Evolutionary conservation across 2,113 vertebrate species (phyloP).

Genomic region (Erinaceus europaeus): DNA sequence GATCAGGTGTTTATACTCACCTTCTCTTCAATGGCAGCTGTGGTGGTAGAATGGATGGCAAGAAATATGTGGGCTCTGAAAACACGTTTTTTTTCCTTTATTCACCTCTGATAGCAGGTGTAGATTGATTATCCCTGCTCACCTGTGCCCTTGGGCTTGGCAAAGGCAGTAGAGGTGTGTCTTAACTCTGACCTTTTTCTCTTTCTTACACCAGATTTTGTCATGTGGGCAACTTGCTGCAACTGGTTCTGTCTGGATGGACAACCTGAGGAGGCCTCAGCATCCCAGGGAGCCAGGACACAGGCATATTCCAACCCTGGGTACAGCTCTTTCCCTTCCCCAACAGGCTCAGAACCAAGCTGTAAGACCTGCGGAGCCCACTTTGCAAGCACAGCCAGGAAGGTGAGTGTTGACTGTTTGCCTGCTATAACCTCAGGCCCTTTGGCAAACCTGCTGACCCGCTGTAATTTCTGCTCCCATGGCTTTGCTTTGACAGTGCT

Average conservation of each 20-base stretch:
- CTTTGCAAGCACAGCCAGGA: slow-evolving; percentile 81
- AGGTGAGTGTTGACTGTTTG: slow-evolving; percentile 81
- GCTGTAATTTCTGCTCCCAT: not conserved
- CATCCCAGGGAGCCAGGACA: slow-evolving; percentile 57
- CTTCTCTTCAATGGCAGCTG: not conserved
- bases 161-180: not conserved
- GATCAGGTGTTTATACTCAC: not conserved
- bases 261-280: slow-evolving; percentile 79
- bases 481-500: not conserved
- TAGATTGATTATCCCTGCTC: not conserved
- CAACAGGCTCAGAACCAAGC: slow-evolving; percentile 81
- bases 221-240: slow-evolving; percentile 95
- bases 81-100: not conserved
- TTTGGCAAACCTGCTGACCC: not conserved
- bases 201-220: slow-evolving; percentile 69
- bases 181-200: not conserved
- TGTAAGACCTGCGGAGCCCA: slow-evolving; percentile 88
- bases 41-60: not conserved
- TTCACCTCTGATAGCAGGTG: not conserved
- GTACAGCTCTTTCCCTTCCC: slow-evolving; percentile 88
- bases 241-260: slow-evolving; percentile 93
- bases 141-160: not conserved
- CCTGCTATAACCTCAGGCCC: not conserved
- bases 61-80: too few relatives aligned
- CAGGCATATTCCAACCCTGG: slow-evolving; percentile 92